Evolutionary conservation across 2,888 invertebrate species (phyloP).

Genomic region (Chrysolina haemoptera): DNA sequence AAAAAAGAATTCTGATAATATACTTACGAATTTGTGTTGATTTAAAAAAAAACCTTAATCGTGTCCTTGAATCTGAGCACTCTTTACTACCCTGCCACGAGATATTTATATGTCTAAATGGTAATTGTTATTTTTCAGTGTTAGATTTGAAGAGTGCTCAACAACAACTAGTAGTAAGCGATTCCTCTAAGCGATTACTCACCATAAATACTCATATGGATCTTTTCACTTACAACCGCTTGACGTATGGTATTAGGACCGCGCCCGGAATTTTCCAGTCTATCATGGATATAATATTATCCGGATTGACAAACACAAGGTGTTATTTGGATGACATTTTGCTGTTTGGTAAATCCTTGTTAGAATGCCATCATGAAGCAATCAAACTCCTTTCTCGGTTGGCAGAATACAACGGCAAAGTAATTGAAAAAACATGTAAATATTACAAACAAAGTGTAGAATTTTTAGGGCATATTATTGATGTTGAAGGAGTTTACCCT

Average conservation of each 20-base stretch:
- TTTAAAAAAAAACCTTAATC: conserved; percentile 58
- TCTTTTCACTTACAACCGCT: conserved; percentile 53
- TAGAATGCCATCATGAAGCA: conserved; percentile 37
- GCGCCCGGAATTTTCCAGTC: conserved; percentile 56
- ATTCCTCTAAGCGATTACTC: conserved; percentile 50
- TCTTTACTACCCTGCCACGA: conserved; percentile 59
- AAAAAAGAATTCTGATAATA: conserved; percentile 50
- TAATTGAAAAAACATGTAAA: conserved; percentile 49
- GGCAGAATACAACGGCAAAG: conserved; percentile 46
- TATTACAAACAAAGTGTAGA: conserved; percentile 31
- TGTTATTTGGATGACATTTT: conserved; percentile 56
- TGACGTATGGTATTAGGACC: conserved; percentile 56
- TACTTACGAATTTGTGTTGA: conserved; percentile 52
- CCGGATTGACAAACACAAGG: conserved; percentile 34
- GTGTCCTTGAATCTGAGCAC: conserved; percentile 52
- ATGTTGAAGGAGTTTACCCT: conserved; percentile 34
- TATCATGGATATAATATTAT: conserved; percentile 48
- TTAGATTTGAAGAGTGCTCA: conserved; percentile 58
- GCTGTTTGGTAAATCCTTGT: conserved; percentile 42
- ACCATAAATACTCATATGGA: conserved; percentile 59
- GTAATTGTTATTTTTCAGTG: conserved; percentile 53
- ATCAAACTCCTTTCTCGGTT: conserved; percentile 43
- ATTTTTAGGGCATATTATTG: conserved; percentile 25
- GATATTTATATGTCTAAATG: conserved; percentile 57
- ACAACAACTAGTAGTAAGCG: conserved; percentile 54